Base-by-base conservation (phyloP, 1,140 invertebrate species). In the Bombus balteatus region DNA sequence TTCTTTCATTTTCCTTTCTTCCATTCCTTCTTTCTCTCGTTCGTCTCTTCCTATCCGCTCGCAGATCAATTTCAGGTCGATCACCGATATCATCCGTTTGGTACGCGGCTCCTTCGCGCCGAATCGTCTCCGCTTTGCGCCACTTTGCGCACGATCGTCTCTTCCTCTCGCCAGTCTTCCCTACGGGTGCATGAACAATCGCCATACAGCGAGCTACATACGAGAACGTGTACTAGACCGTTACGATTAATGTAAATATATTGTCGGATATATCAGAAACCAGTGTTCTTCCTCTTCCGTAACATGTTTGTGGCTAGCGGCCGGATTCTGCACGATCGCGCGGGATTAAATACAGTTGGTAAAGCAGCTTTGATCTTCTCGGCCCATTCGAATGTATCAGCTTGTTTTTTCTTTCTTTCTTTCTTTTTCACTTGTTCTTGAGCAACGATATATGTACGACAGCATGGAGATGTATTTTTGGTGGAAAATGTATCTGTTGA, bases 211-310 rank as follows among this genome's bases (percentile, higher is more conserved):
- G 89, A 91, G 75, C 88, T 91, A 92, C 84, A 74, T 91, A 91
- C 81, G 85, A 91, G 82, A 90, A 91, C 87, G 86, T 65, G 70
- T 89, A 74, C 85, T 90, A 92, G 91, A 92, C 89, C 88, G 88
- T 91, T 87, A 91, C 78, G 41, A 88, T 90, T 88, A 91, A 85
- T 90, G 77, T 91, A 90, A 87, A 92, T 91, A 92, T 92, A 92
- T 92, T 92, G 92, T 92, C 92, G 88, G 87, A 92, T 91, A 89
- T 89, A 88, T 80, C 89, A 80, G 79, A 87, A 88, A 89, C 72
- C 85, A 85, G 62, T 71, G 62, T 83, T 62, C 65, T 66, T 65
- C 73, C 10, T 62, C 10, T n/a, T 57, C 74, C 41, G 76, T 43
- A 71, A 88, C 28, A 62, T 59, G 74, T 71, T 68, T 39, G 79